Base-by-base conservation (phyloP, 1,140 invertebrate genomes). In the Helicoverpa armigera region DNA sequence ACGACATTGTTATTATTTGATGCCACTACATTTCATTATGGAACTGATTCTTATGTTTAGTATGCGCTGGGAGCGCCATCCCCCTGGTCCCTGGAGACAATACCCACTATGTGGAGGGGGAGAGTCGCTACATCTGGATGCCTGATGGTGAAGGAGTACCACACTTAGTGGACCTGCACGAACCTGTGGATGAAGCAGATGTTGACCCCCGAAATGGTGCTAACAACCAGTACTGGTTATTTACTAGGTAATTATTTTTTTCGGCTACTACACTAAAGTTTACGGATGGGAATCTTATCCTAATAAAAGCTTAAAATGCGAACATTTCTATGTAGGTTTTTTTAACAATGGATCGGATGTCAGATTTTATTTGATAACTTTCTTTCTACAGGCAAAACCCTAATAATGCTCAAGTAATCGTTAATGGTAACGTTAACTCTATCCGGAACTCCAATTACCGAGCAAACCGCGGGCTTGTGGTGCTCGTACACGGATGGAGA, bases 71-170 rank as follows among this genome's bases (percentile, higher is more conserved):
- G 11, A 61, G 10, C 23, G 58, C 58, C 9, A 11, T 61, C 13
- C 58, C 58, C 13, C 1, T 18, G 10, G 11, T 61, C 16, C 58
- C 88, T 51, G 79, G 82, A 54, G 88, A 91, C 69, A 90, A 90
- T 58, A 91, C 88, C 70, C 84, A 89, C 75, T 90, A 88, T 84
- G 86, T 89, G 74, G 90, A 89, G 61, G 90, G 89, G 1, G 85
- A 79, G 14, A 91, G 87, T 63, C 85, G 78, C 50, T 86, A 82
- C 70, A 50, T 75, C 7, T 86, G 85, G 85, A 65, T 84, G 50
- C 51, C 79, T 2, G 80, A 85, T 67, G 83, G 77, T 29, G 80
- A 78, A 1, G 80, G 78, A 1, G 18, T 69, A 2, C 79, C 79
- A 2, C 60, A 74, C 4, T 75, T 83, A 11, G 81, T 82, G 31